Evolutionary conservation across 2,888 invertebrate genomes (phyloP), one percentile per base, ranked within the genome.

Genomic region (Autographa pulchrina): DNA sequence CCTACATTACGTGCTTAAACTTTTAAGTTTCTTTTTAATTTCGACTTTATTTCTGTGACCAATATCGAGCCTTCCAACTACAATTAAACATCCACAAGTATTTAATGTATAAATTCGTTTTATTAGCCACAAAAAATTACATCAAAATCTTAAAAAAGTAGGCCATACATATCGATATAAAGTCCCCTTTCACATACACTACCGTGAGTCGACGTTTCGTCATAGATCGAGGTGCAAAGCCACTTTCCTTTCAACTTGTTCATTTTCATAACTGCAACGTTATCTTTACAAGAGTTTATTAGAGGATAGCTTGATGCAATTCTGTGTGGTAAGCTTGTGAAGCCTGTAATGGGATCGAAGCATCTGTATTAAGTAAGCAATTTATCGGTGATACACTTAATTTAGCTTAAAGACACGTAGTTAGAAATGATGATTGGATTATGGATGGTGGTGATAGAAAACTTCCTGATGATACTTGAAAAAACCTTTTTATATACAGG

Each of bases 131-230:
- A 25, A 25, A 25, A 25, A 25, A n/a, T 6, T 13, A 13, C 25
- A 13, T 25, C 13, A 20, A 56, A 31, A 32, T 6, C 31, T 16
- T 6, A 38, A 62, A 67, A 25, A 77, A 79, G 78, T 73, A 70
- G 59, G 38, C n/a, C 72, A 82, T 76, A 77, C 79, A 75, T 65
- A 66, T 73, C 67, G 73, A 72, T 76, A 81, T 67, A 68, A 85
- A 71, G 77, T 82, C 84, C 86, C 86, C 88, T 89, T 89, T 88
- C 85, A 84, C 84, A 81, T 81, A 65, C 77, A 77, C 79, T 71
- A 70, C 76, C 65, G 70, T 73, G 61, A 77, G 69, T 75, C n/a
- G 62, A 58, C 66, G 64, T 86, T 85, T 86, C 84, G 63, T 82
- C 86, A 86, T 67, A 69, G 52, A 68, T 20, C 56, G 70, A 72